Base-by-base conservation (phyloP, 2,888 invertebrate species). In the Scaptodrosophila latifasciaeformis region DNA sequence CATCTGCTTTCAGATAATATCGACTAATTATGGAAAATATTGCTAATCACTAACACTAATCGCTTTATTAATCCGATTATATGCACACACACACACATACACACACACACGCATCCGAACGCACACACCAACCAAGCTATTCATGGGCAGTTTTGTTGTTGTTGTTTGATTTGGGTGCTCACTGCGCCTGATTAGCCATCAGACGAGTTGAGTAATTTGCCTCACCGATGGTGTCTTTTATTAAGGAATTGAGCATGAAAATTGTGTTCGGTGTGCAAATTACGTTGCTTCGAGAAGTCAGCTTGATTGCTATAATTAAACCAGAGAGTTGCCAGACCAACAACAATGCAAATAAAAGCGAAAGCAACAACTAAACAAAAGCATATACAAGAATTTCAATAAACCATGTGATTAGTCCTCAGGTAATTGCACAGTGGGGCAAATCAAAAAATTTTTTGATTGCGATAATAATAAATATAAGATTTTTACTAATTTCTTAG, bases 201-300 rank as follows among this genome's bases (percentile, higher is more conserved):
- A 62, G 57, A 37, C 54, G 67, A 57, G n/a, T n/a, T n/a, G n/a
- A n/a, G 68, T 74, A 74, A 80, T 74, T 74, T 80, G n/a, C 75
- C 80, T 77, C 72, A 80, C 74, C 77, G 65, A 80, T 74, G 80
- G 70, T 71, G 62, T 78, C 71, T 78, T 71, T 71, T 75, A 70
- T 72, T 67, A 67, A 54, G 43, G 61, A 57, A 62, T 47, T 45
- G 60, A 58, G 39, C 53, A 39, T 62, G 27, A 54, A 57, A 57
- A 35, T 50, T 69, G 48, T 58, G 43, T 60, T 24, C 4, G 24
- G 24, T 24, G 24, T 24, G 24, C 24, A 24, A 24, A 24, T 24
- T 24, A 7, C 24, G 24, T 24, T 24, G 3, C 9, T 31, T 7
- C 57, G 49, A 50, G 54, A 58, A 24, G 63, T 24, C 67, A 61